phyloP scores from a whole-genome alignment of 1,140 invertebrate genomes.

The Augochlora pura region DNA sequence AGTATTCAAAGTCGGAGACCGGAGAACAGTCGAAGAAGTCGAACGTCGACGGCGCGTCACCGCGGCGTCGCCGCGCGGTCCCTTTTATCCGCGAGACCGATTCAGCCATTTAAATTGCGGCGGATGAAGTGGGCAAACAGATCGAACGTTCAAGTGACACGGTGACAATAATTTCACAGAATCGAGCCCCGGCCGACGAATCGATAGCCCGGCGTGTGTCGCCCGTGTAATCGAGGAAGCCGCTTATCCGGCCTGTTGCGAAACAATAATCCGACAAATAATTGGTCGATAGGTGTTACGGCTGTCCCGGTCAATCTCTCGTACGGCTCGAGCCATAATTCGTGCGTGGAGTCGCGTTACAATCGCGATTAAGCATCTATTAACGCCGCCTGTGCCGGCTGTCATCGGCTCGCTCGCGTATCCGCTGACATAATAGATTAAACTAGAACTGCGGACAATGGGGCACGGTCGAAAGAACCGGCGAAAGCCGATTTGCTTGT shows the following conservation, averaged over 20 bases:
- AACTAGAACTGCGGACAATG: conserved; percentile 30
- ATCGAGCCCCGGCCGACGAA: background rate
- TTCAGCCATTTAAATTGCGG: conserved; percentile 12
- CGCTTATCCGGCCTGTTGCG: conserved; percentile 52
- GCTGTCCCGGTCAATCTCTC: conserved; percentile 39
- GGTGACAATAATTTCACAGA: conserved; percentile 25
- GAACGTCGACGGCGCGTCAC: no score
- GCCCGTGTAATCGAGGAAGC: conserved; percentile 43
- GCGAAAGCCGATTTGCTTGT: conserved; percentile 7
- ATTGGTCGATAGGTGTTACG: conserved; percentile 58
- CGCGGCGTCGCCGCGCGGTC: no score
- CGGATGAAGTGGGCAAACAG: conserved; percentile 1
- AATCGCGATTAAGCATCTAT: conserved; percentile 42
- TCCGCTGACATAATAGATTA: conserved; percentile 41
- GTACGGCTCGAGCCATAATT: conserved; percentile 3
- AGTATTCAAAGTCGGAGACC: no score
- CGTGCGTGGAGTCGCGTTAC: conserved; percentile 24
- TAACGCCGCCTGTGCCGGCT: background rate
- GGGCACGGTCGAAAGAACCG: conserved; percentile 16
- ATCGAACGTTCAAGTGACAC: conserved; percentile 8
- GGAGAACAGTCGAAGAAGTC: no score
- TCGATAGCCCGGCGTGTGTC: conserved; percentile 16
- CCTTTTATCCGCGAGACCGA: background rate
- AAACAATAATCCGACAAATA: conserved; percentile 62
- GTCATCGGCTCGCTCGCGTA: no score